These are phyloP conservation scores for Nasonia longicornis DNA, from an alignment of 1,140 invertebrate species.

Conservation along the genomic window DNA sequence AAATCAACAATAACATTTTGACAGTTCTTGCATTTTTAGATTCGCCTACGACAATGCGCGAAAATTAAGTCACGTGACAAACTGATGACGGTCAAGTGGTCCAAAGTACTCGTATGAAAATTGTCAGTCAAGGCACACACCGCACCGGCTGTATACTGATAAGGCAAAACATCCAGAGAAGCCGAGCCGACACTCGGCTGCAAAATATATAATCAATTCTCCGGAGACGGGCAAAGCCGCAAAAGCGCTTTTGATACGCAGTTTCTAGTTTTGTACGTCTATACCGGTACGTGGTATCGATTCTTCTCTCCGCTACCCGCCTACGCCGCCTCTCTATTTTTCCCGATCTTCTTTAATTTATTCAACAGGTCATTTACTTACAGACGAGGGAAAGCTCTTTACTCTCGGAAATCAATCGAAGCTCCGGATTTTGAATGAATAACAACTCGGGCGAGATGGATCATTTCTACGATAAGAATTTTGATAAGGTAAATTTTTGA, in stretches of 20 bases:
- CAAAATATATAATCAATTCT: background rate
- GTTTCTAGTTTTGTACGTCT: conserved; percentile 16
- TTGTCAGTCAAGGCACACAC: conserved; percentile 6
- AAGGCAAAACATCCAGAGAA: background rate
- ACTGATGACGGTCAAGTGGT: conserved; percentile 10
- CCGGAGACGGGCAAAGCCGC: background rate
- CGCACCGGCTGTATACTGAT: conserved; percentile 1
- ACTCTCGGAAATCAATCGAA: background rate
- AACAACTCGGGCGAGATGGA: conserved; percentile 31
- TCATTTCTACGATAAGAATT: conserved; percentile 44
- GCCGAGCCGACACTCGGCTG: background rate
- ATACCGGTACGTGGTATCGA: background rate
- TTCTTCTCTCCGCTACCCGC: background rate
- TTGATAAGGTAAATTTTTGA: conserved; percentile 49
- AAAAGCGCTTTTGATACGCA: conserved; percentile 11
- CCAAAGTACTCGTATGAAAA: conserved; percentile 5
- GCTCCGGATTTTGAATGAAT: background rate
- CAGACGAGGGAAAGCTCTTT: background rate
- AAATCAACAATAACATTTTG: no score
- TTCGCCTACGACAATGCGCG: background rate
- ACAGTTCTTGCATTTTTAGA: background rate
- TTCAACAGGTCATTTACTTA: conserved; percentile 24
- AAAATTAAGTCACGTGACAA: conserved; percentile 10
- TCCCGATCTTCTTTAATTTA: background rate
- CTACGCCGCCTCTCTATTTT: background rate